Base-by-base conservation (phyloP, 2,888 invertebrate genomes). In the Ectropis crepuscularia region DNA sequence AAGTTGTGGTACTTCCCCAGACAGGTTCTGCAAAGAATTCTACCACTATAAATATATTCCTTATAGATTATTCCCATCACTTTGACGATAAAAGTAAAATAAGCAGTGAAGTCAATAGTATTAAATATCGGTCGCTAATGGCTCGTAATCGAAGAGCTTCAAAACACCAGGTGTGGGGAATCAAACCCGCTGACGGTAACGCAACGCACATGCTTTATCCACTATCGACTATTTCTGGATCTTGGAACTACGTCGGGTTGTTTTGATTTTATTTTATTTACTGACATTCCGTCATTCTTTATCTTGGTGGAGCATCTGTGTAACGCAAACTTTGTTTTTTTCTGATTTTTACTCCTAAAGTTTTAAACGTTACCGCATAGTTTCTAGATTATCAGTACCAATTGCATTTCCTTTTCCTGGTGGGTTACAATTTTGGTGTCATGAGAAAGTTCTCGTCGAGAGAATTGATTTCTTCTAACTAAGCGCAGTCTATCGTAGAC, bases 151-250 rank as follows among this genome's bases (percentile, higher is more conserved):
- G 91, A 89, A 87, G 86, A 82, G 83, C 85, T 83, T 76, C 81
- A 86, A 88, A 88, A 89, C 89, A 90, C 87, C 92, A 91, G 92
- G 90, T 92, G 92, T 59, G 74, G 73, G 82, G 88, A 87, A 86
- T 92, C 92, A 92, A 91, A 91, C 88, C 83, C 77, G 72, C 76
- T 70, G 89, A 87, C 89, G 86, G 85, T 86, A 75, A 91, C 85
- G 77, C 65, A 78, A 51, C 71, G 71, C 92, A 92, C 85, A 87
- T 90, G 92, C 81, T 74, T 65, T 76, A 75, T 78, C 68, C 74
- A 71, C 76, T 77, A 79, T 81, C 74, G 70, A 68, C 68, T 87
- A 86, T 86, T 85, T 80, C 71, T 61, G 74, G 61, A 55, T 49
- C 57, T 47, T 49, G 28, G 38, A 53, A 55, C 9, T 36, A 50